A percentile compares a stretch with the other conserved stretches of the same genome.
Conservation (phyloP, 2,113 vertebrate species). For the Heliornis fulica region DNA sequence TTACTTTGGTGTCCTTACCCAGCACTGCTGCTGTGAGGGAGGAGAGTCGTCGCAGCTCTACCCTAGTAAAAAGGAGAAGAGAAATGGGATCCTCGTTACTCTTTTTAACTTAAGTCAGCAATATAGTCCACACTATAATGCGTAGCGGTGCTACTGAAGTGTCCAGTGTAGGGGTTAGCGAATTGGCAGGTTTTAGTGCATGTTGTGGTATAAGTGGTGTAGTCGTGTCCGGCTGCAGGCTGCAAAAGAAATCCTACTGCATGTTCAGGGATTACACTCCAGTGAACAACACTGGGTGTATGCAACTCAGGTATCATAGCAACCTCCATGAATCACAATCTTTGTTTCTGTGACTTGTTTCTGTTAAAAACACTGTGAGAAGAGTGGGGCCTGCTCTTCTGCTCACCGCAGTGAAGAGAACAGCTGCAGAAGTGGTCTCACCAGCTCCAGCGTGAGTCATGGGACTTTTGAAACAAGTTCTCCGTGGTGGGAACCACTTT, state of each 20-base stretch:
- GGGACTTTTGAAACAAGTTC: accelerated
- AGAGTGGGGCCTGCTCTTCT: neutral
- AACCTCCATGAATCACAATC: neutral
- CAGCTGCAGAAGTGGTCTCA: neutral
- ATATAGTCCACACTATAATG: neutral
- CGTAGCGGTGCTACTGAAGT: accelerated
- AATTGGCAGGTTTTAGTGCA: neutral
- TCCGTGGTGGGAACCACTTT: accelerated
- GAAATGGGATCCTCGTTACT: neutral
- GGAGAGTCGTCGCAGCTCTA: neutral
- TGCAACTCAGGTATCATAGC: neutral
- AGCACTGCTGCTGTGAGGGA: accelerated
- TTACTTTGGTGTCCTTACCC: neutral
- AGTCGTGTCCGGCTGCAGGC: neutral
- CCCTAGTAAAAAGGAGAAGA: neutral
- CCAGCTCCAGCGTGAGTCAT: neutral
- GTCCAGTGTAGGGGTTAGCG: neutral
- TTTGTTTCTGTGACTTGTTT: slow-evolving; percentile 4
- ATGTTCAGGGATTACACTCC: neutral
- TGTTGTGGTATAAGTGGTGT: accelerated
- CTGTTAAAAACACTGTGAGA: neutral
- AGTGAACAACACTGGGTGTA: neutral
- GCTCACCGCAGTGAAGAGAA: neutral
- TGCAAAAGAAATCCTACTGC: neutral
- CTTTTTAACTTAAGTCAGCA: neutral